Percentiles rank a stretch among this genome's conserved stretches.
Evolutionary conservation across 2,113 vertebrate species (phyloP).

Genomic region (Eonycteris spelaea): DNA sequence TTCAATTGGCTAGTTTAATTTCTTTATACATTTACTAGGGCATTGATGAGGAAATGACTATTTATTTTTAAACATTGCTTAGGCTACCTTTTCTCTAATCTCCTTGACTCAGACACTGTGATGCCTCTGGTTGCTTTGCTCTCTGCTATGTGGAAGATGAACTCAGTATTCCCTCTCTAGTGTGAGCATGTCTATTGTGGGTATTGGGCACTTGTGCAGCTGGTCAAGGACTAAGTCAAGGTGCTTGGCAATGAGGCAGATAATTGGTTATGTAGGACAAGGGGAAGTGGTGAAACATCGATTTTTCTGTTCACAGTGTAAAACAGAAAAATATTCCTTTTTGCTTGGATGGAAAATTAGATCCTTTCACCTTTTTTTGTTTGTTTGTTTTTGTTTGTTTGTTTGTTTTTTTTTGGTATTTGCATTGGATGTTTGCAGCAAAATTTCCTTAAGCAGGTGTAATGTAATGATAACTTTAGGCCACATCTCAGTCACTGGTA

Average conservation of each 20-base stretch:
- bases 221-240: background rate
- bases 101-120: background rate
- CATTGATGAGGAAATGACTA: conserved; percentile 41
- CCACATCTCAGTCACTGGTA: background rate
- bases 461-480: background rate
- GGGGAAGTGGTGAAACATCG: background rate
- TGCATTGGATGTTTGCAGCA: background rate
- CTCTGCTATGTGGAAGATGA: background rate
- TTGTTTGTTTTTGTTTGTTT: background rate
- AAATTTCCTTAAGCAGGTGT: background rate
- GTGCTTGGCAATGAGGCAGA: background rate
- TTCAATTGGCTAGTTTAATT: conserved; percentile 64
- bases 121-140: background rate
- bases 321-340: background rate
- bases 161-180: background rate
- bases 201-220: background rate
- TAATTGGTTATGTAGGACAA: background rate
- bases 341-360: background rate
- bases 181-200: background rate
- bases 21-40: conserved; percentile 53
- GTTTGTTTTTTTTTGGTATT: background rate
- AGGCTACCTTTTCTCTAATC: background rate
- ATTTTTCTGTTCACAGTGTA: background rate
- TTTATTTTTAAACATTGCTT: conserved; percentile 14
- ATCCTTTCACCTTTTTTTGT: background rate